Evolutionary conservation across 2,113 vertebrate species (phyloP), one percentile per base, ranked within the genome.

Genomic region (Elgaria multicarinata): DNA sequence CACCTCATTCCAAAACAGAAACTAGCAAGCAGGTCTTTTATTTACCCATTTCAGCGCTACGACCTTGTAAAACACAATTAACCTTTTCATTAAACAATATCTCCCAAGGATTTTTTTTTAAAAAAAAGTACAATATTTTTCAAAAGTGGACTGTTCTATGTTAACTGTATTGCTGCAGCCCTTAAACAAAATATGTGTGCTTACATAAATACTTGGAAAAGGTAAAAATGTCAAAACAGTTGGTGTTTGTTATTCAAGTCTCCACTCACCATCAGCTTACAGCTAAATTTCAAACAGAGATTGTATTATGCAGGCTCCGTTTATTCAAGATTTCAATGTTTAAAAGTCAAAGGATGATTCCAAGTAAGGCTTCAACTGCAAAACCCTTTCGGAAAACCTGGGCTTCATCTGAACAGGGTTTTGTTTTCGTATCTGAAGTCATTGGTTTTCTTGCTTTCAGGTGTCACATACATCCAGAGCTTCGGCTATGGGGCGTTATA

Each of bases 211-310:
- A 96, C 93, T 95, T 97, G 96, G 96, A 92, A 96, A 94, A 97
- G 96, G 96, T 97, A 96, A 82, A 96, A 97, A 94, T 96, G 96
- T 96, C 96, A 97, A 96, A 97, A 97, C 96, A 97, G 88, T 94
- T 94, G 81, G 87, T 95, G 95, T 95, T 95, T 96, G 95, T 96
- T 96, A 95, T 94, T 95, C 94, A 92, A 96, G 93, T 91, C 1
- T 66, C 85, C 90, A 94, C 90, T 96, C 92, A 93, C 95, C 95
- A 95, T 93, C 95, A 94, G 96, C 96, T 95, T 96, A 95, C 96
- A 96, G 93, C 92, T 93, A 87, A 92, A 96, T 96, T 95, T 95
- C 95, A 95, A 96, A 96, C 95, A 96, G 92, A 96, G 89, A 89
- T 79, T 0, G 22, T 46, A 18, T 33, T 90, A 87, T 90, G 88